These are phyloP conservation scores for Arrhopalites spinosus DNA, from an alignment of 2,888 invertebrate species.

Conservation along the genomic window DNA sequence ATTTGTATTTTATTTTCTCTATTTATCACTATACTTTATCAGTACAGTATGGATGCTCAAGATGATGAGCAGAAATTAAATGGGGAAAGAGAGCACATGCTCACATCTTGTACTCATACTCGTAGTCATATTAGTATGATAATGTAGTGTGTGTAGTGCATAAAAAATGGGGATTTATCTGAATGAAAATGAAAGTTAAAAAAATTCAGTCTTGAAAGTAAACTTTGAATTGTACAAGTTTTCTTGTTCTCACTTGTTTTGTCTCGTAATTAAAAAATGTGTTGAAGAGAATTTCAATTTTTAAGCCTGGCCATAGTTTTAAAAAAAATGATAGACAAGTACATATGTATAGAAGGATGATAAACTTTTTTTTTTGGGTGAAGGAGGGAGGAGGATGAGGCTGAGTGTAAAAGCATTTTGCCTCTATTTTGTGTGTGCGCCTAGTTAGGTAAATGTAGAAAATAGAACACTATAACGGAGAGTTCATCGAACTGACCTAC, in stretches of 20 bases:
- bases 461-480: constrained; percentile 17
- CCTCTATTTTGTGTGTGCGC: neutral
- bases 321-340: neutral
- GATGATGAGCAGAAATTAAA: neutral
- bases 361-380: neutral
- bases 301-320: neutral
- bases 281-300: neutral
- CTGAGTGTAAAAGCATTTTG: neutral
- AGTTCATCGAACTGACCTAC: constrained; percentile 40
- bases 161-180: neutral
- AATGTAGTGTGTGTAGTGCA: no score
- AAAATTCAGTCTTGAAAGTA: neutral
- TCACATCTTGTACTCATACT: neutral
- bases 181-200: constrained; percentile 1
- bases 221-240: neutral
- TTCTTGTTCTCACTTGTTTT: no score
- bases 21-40: no score
- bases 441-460: neutral
- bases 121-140: neutral
- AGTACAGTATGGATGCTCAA: no score
- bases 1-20: no score
- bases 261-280: no score
- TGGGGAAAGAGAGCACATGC: neutral
- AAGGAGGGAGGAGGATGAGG: neutral
- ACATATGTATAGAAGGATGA: neutral